Base-by-base conservation (phyloP, 2,113 vertebrate species). In the Sebastes schlegelii region DNA sequence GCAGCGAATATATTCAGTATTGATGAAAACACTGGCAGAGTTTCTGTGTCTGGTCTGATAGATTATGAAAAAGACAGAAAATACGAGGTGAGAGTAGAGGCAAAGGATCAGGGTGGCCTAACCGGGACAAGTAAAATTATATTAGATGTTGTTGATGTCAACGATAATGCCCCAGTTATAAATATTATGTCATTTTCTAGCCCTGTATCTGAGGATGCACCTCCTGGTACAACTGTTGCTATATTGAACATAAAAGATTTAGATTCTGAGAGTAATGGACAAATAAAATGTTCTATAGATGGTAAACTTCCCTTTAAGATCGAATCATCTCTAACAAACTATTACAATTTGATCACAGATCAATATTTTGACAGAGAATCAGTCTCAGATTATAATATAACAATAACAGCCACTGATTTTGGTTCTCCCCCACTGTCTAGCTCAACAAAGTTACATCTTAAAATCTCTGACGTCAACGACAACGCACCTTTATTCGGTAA, bases 111-210 rank as follows among this genome's bases (percentile, higher is more conserved):
- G 0, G 94, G 93, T 0, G 93, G 93, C 0, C 1, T 93, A 0
- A 92, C 6, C 0, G 92, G 85, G 0, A 67, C 88, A 0, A 88
- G 91, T 67, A 91, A 92, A 55, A 55, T 95, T 1, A 64, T 92
- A 11, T 45, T 95, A 21, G 94, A 94, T 5, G 72, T 95, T 0
- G 1, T 1, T 11, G 94, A 95, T 9, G 14, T 92, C 0, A 95
- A 95, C 48, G 94, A 95, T 23, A 94, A 95, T 55, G 46, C 4
- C 0, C 93, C 94, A 0, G 17, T 72, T 1, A 92, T 95, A 4
- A 82, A 48, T 5, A 1, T 91, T 0, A 88, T 92, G 92, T 94
- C 93, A 14, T 91, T 93, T 48, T 87, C 89, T 0, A 92, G 52
- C 11, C 26, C 83, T 0, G 1, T 95, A 0, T 74, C 86, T 0